Base-by-base conservation (phyloP, 2,113 vertebrate species). In the Muntiacus muntjak region DNA sequence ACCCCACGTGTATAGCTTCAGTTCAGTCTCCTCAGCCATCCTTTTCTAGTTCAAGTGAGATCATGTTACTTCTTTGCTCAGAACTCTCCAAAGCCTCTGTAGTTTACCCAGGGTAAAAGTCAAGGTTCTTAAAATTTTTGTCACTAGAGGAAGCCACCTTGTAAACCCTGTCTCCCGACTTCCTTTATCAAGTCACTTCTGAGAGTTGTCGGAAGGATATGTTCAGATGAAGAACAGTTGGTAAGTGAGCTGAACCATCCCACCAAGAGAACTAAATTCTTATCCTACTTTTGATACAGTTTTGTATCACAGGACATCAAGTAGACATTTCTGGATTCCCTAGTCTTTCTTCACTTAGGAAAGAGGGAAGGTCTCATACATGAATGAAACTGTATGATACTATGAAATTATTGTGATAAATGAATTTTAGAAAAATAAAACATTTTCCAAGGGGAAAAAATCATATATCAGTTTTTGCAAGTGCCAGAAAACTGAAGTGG, bases 371-470 rank as follows among this genome's bases (percentile, higher is more conserved):
- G 0, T 76, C 12, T 85, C 23, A 67, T 43, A 79, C 1, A 23
- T 81, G 85, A 87, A 90, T 67, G 17, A 83, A 94, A 60, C 28
- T 82, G 1, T 84, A 78, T 83, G 9, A 23, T 71, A 81, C 21
- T 90, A 23, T 30, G 91, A 92, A 74, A 54, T 76, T 89, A 83
- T 58, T 74, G 1, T 87, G 26, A 86, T 78, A 90, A 94, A 83
- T 82, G 3, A 88, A 74, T 43, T 52, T 92, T 58, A 95, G 40
- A 92, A 85, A 95, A 96, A 52, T 36, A 87, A 93, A 93, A 55
- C 52, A 40, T 71, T 96, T 95, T 81, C 74, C 33, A 50, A 94
- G 26, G 4, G 15, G 8, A 43, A 60, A 50, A 93, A 71, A 57
- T 64, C 43, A 62, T 62, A 14, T 11, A 95, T 52, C 17, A 88